These are phyloP conservation scores for Enteromius trimaculatus DNA, from an alignment of 2,797 vertebrate species.

Conservation along the genomic window DNA sequence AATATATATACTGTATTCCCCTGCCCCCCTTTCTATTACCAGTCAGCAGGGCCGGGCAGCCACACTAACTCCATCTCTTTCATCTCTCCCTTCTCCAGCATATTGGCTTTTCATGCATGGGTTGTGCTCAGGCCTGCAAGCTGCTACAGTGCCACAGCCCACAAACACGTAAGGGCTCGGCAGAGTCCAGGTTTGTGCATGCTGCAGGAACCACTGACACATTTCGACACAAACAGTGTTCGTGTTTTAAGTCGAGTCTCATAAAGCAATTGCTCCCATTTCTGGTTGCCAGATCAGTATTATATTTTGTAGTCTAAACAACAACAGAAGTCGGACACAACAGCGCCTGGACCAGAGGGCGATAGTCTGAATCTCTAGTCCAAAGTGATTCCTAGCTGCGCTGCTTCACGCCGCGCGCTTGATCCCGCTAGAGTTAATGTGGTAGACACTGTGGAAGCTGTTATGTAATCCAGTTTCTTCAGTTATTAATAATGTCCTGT, in stretches of 20 bases:
- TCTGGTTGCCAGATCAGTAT: conserved; percentile 18
- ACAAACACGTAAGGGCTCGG: conserved; percentile 35
- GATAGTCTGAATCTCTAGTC: conserved; percentile 30
- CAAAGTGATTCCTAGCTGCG: conserved; percentile 34
- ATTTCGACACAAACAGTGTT: conserved; percentile 2
- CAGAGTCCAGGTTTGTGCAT: conserved; percentile 36
- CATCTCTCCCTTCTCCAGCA: conserved; percentile 47
- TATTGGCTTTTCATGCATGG: conserved; percentile 64
- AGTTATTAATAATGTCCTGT: conserved; percentile 62
- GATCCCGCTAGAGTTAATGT: conserved; percentile 55
- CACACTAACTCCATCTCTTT: conserved; percentile 34
- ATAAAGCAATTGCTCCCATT: not conserved
- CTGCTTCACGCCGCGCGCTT: conserved; percentile 31
- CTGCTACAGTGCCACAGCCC: conserved; percentile 45
- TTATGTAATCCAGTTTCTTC: conserved; percentile 59
- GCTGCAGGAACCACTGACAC: not conserved
- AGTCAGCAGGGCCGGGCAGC: not conserved
- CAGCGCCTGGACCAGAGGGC: not conserved
- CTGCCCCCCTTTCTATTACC: conserved; percentile 21
- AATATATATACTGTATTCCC: not conserved
- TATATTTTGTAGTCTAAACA: not conserved
- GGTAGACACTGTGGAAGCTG: conserved; percentile 53
- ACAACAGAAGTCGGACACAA: conserved; percentile 7
- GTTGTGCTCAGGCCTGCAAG: conserved; percentile 51
- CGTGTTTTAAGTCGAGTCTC: not conserved